phyloP scores from a whole-genome alignment of 2,113 vertebrate genomes.

The Parotia lawesii region DNA sequence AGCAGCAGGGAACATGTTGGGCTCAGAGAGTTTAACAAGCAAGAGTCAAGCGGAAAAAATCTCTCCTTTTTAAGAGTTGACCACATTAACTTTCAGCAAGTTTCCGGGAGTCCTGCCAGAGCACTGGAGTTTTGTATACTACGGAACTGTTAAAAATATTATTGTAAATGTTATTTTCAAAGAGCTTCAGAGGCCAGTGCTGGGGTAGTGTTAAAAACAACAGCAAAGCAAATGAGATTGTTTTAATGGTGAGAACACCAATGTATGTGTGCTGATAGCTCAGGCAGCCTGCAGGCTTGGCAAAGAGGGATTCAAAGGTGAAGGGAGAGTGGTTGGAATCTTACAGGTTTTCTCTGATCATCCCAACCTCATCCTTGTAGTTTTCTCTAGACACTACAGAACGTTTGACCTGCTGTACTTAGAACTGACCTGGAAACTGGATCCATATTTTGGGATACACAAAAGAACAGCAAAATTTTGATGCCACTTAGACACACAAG shows the following conservation, averaged over 20 bases:
- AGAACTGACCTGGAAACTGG: neutral
- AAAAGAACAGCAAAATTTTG: neutral
- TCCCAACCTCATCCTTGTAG: neutral
- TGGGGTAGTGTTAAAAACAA: conserved; percentile 40
- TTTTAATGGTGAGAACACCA: neutral
- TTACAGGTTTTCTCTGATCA: neutral
- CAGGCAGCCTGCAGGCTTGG: neutral
- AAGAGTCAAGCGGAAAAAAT: conserved; percentile 65
- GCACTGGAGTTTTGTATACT: conserved; percentile 54
- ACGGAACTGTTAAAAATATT: conserved; percentile 69
- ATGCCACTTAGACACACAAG: rapidly evolving
- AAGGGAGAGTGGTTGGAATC: neutral
- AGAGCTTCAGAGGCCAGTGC: conserved; percentile 36
- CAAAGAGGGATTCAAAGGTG: neutral
- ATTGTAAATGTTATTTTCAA: conserved; percentile 60
- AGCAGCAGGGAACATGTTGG: conserved; percentile 55
- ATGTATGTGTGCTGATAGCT: neutral
- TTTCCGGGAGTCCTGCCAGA: conserved; percentile 68
- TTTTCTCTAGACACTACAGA: neutral
- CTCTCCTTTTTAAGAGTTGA: conserved; percentile 65
- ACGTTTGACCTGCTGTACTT: neutral
- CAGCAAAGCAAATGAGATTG: conserved; percentile 22
- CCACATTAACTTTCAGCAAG: conserved; percentile 63
- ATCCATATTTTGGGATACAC: neutral
- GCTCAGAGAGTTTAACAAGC: conserved; percentile 57